Evolutionary conservation across 1,140 invertebrate species (phyloP), one percentile per base, ranked within the genome.

Genomic region (Drosophila biarmipes): DNA sequence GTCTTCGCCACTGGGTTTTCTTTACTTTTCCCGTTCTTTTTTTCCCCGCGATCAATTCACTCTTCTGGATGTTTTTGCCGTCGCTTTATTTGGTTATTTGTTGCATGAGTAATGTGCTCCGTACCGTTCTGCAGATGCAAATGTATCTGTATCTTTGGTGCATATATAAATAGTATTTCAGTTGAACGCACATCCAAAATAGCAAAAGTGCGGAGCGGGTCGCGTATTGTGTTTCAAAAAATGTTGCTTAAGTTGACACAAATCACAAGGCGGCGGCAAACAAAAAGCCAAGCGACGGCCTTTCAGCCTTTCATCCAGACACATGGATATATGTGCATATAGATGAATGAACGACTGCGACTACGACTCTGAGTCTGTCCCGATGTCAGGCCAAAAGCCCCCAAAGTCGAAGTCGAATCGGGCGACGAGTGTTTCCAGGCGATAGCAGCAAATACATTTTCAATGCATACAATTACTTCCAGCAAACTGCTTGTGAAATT

Each of bases 91-190:
- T 61, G 73, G 66, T 63, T 80, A 56, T 81, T 64, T 84, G 75
- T 66, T 82, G 80, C 75, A 85, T 85, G 80, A 86, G 80, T 80
- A 85, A 86, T 85, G 80, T 85, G 80, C 52, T 54, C 54, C 54
- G 48, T 61, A 58, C 77, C 61, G 42, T 55, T 74, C 46, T 52
- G 69, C 80, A 76, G 74, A 86, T 86, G 82, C 78, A 87, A 89
- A 87, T 82, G 84, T 89, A 76, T 69, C 46, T 66, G 48, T 69
- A 74, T 86, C 81, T 82, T 76, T 73, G 52, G 69, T 85, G 82
- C 81, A 87, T 86, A 73, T 86, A 86, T 87, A 87, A 87, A 87
- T 87, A 87, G 82, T 89, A 89, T 82, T 87, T 87, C 82, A 87
- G 84, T 89, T 73, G 84, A 87, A 87, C 82, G 82, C 82, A 75